These are phyloP conservation scores for Pachliopta kotzebuea DNA, from an alignment of 2,888 invertebrate genomes.

Conservation along the genomic window DNA sequence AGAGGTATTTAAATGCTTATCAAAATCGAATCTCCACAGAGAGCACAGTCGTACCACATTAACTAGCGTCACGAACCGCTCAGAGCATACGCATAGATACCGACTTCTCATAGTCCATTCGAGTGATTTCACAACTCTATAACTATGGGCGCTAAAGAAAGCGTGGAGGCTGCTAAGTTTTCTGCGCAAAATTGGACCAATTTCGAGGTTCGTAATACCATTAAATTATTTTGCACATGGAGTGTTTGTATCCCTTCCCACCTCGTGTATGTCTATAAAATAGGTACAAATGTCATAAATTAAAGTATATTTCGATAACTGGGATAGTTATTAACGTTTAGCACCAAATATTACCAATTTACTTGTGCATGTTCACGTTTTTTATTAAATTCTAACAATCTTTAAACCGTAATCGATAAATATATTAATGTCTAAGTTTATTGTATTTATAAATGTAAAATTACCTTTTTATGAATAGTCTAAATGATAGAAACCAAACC, in stretches of 20 bases:
- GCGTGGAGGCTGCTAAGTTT: constrained; percentile 90
- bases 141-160: constrained; percentile 90
- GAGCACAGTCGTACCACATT: constrained; percentile 70
- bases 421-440: neutral
- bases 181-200: constrained; percentile 91
- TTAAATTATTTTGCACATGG: constrained; percentile 77
- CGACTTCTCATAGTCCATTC: constrained; percentile 71
- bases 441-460: neutral
- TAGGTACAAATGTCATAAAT: constrained; percentile 38
- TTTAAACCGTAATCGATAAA: neutral
- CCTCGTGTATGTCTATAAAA: constrained; percentile 67
- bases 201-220: constrained; percentile 85
- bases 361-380: constrained; percentile 27
- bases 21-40: constrained; percentile 62
- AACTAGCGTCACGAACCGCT: constrained; percentile 65
- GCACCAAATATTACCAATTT: constrained; percentile 56
- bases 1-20: constrained; percentile 75
- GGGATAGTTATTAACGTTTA: constrained; percentile 52
- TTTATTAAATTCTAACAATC: constrained; percentile 2
- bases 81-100: constrained; percentile 73
- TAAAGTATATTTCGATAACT: constrained; percentile 45
- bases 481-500: neutral
- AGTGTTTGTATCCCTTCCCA: constrained; percentile 74
- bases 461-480: neutral
- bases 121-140: constrained; percentile 74